phyloP scores from a whole-genome alignment of 1,140 invertebrate genomes.

The Formica selysi region DNA sequence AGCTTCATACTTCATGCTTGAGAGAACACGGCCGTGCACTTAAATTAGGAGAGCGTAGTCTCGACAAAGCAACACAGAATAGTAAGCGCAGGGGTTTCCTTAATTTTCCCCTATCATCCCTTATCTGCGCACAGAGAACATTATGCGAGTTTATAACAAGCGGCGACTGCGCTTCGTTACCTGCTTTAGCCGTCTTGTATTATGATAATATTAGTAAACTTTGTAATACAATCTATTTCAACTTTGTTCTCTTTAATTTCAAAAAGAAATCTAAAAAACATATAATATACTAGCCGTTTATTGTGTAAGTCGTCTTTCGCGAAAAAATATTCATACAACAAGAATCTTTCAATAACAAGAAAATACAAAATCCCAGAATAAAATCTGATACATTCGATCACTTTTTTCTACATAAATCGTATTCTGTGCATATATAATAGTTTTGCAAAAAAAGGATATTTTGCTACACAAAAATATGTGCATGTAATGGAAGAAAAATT shows the following conservation, averaged over 20 bases:
- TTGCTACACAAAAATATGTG: not conserved
- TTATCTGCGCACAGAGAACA: constrained; percentile 40
- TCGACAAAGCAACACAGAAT: constrained; percentile 31
- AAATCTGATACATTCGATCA: not conserved
- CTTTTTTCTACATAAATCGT: not conserved
- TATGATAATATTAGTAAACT: too few species aligned
- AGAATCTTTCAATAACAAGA: not conserved
- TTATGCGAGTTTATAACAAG: constrained; percentile 47
- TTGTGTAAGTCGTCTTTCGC: not conserved
- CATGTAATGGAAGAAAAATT: too few species aligned
- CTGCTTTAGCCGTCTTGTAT: constrained; percentile 42
- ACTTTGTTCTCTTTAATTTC: constrained; percentile 45
- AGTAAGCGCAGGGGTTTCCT: constrained; percentile 52
- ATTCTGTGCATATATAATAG: not conserved
- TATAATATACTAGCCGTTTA: not conserved
- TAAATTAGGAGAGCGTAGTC: constrained; percentile 55
- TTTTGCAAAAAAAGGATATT: not conserved
- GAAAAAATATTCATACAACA: not conserved
- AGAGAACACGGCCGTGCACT: constrained; percentile 34
- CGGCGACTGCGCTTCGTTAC: constrained; percentile 44
- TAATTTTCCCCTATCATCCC: constrained; percentile 57
- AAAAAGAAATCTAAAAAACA: constrained; percentile 1
- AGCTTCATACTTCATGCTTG: constrained; percentile 47
- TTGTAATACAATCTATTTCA: constrained; percentile 40
- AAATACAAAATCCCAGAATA: not conserved